A percentile compares a stretch with the other conserved stretches of the same genome.
These are phyloP conservation scores for Nezara viridula DNA, from an alignment of 2,888 invertebrate species.

Conservation along the genomic window DNA sequence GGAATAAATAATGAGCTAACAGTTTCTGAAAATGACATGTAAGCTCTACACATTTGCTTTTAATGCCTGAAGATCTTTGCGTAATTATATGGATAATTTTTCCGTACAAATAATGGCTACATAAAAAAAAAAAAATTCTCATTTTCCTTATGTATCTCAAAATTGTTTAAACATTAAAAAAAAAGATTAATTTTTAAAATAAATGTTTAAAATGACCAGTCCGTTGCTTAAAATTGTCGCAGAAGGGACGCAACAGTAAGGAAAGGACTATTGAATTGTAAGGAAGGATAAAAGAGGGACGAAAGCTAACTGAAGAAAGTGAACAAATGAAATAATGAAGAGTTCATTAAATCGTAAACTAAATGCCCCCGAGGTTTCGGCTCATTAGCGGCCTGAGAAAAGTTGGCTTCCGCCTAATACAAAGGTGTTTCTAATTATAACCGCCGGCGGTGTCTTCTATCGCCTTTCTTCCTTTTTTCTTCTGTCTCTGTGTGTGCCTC, in stretches of 20 bases:
- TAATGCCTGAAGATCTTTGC: no score
- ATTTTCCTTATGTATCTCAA: no score
- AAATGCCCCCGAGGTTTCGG: slow-evolving; percentile 46
- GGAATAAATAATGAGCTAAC: no score
- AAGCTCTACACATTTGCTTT: no score
- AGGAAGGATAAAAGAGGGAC: neutral
- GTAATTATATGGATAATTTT: no score
- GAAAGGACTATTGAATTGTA: neutral
- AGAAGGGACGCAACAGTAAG: neutral
- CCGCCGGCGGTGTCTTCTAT: slow-evolving; percentile 19
- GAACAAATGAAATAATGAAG: slow-evolving; percentile 42
- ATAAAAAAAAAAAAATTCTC: no score
- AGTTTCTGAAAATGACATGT: no score
- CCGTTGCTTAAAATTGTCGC: no score
- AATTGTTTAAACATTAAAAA: no score
- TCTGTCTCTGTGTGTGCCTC: neutral
- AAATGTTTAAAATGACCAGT: neutral
- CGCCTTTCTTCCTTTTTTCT: neutral
- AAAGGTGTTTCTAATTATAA: slow-evolving; percentile 53
- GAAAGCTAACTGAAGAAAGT: slow-evolving; percentile 5
- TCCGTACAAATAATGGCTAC: no score
- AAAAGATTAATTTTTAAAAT: no score
- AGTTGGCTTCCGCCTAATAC: slow-evolving; percentile 1
- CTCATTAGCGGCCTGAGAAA: slow-evolving; percentile 31
- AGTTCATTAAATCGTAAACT: slow-evolving; percentile 35